Evolutionary conservation across 2,888 invertebrate species (phyloP).

Genomic region (Zaprionus bogoriensis): DNA sequence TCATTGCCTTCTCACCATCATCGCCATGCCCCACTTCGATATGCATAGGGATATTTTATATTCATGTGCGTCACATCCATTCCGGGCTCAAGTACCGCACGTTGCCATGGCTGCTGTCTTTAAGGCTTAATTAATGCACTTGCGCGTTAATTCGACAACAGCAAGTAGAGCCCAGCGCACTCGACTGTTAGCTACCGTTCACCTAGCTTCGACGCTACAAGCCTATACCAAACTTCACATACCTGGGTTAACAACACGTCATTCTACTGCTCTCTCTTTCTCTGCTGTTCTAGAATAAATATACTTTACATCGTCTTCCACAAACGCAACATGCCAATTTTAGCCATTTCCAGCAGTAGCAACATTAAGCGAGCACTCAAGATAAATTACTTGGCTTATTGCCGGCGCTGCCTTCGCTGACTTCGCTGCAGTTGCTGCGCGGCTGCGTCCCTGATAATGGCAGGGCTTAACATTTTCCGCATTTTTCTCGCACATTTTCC

Average conservation of each 20-base stretch:
- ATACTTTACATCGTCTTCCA: too few species aligned
- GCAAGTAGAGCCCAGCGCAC: too few species aligned
- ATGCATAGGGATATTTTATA: constrained; percentile 13
- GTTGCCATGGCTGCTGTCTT: constrained; percentile 52
- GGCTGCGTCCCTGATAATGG: constrained; percentile 23
- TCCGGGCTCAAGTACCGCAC: constrained; percentile 2
- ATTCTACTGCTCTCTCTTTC: too few species aligned
- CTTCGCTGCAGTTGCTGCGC: constrained; percentile 7
- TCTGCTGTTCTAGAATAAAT: too few species aligned
- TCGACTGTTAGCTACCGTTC: too few species aligned
- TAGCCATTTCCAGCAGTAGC: constrained; percentile 5
- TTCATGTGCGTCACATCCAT: background rate
- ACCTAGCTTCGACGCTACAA: too few species aligned
- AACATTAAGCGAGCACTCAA: constrained; percentile 68
- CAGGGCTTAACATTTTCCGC: constrained; percentile 12
- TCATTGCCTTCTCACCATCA: background rate
- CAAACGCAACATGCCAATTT: constrained; percentile 6
- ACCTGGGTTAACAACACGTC: too few species aligned
- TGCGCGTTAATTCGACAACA: constrained; percentile 61
- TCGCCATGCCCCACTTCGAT: background rate
- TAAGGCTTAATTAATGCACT: constrained; percentile 74
- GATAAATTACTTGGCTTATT: constrained; percentile 67
- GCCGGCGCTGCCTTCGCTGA: background rate
- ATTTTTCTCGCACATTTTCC: constrained; percentile 7
- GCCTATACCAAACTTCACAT: too few species aligned